Percentiles rank a stretch among this genome's conserved stretches.
These are phyloP conservation scores for Phaonia tiefii DNA, from an alignment of 2,888 invertebrate genomes.

Conservation along the genomic window DNA sequence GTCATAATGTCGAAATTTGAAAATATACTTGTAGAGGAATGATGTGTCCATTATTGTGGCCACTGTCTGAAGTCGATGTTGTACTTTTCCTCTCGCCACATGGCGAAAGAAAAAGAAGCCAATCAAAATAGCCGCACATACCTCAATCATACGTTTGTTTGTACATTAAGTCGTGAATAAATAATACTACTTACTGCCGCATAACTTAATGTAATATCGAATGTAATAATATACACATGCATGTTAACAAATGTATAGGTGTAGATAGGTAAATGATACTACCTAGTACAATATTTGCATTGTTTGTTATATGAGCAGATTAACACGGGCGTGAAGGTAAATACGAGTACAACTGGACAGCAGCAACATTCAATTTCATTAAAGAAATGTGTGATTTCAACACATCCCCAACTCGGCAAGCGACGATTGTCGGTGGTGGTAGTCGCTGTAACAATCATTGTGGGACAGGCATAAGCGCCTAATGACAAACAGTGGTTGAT, in stretches of 20 bases:
- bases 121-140: conserved; percentile 42
- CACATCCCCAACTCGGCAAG: too few species aligned
- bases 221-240: not conserved
- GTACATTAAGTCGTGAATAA: conserved; percentile 6
- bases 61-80: not conserved
- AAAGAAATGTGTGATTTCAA: conserved; percentile 57
- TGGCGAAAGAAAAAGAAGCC: conserved; percentile 50
- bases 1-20: conserved; percentile 6
- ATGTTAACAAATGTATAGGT: not conserved
- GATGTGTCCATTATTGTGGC: conserved; percentile 19
- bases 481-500: not conserved
- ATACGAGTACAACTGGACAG: conserved; percentile 27
- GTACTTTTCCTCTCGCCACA: not conserved
- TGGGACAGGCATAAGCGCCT: too few species aligned
- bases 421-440: too few species aligned
- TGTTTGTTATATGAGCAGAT: conserved; percentile 59
- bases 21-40: not conserved
- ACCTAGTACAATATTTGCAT: conserved; percentile 31
- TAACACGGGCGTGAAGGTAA: conserved; percentile 65
- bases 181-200: conserved; percentile 31
- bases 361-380: conserved; percentile 61
- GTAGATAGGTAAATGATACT: too few species aligned
- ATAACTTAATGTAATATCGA: not conserved
- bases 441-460: too few species aligned
- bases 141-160: conserved; percentile 16